A percentile compares a stretch with the other conserved stretches of the same genome.
These are phyloP conservation scores for Halcyon malimbica DNA, from an alignment of 2,113 vertebrate species.

Conservation along the genomic window DNA sequence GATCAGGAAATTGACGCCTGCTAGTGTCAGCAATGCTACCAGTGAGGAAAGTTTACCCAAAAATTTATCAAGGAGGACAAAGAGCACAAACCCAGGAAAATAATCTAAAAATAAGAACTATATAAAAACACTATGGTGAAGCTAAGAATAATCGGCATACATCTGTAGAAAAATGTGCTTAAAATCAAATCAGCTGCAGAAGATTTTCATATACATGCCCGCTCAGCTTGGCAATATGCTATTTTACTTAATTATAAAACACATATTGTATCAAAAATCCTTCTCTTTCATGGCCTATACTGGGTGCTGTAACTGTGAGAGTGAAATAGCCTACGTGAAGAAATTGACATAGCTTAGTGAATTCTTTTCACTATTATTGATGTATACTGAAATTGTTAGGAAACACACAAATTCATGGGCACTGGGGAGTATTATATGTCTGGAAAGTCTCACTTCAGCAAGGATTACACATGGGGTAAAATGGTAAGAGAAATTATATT, in stretches of 20 bases:
- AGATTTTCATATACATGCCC: background rate
- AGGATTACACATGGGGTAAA: background rate
- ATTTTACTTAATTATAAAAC: background rate
- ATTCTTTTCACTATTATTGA: background rate
- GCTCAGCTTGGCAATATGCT: background rate
- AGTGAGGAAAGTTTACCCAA: background rate
- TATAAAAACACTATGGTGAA: background rate
- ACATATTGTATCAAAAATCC: background rate
- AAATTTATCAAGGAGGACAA: background rate
- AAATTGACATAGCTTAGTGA: background rate
- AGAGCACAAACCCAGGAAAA: background rate
- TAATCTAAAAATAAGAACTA: background rate
- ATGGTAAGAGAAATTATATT: background rate
- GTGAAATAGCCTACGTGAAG: background rate
- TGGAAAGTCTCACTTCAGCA: background rate
- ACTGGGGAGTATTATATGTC: background rate
- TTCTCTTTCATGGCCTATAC: background rate
- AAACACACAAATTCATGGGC: background rate
- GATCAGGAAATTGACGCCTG: background rate
- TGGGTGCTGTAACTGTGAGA: background rate
- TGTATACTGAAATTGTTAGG: background rate
- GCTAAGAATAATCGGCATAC: background rate
- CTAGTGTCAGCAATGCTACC: background rate
- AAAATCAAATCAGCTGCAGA: rapidly evolving
- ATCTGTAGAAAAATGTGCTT: background rate